These are phyloP conservation scores for Agrenia bidenticulata DNA, from an alignment of 2,888 invertebrate genomes.

Conservation along the genomic window DNA sequence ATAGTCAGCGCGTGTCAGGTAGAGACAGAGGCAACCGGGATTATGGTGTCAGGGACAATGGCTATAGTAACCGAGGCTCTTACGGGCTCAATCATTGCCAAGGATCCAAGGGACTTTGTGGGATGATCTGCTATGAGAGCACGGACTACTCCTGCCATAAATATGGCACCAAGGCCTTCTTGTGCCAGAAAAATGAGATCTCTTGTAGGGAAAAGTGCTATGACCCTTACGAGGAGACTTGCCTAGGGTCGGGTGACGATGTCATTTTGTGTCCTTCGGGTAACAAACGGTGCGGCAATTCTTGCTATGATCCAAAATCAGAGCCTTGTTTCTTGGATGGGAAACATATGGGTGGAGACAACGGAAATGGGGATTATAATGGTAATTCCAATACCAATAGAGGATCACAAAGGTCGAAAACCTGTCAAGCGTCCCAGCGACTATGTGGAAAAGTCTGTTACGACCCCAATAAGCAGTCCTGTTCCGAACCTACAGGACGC, in stretches of 20 bases:
- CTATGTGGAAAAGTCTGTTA: constrained; percentile 5
- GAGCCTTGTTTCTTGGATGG: not conserved
- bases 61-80: too few species aligned
- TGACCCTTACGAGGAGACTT: constrained; percentile 13
- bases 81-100: too few species aligned
- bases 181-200: constrained; percentile 1
- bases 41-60: too few species aligned
- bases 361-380: not conserved
- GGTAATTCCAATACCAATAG: not conserved
- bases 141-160: constrained; percentile 5
- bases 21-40: too few species aligned
- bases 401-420: not conserved
- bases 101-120: not conserved
- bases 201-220: constrained; percentile 12
- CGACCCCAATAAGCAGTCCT: constrained; percentile 5
- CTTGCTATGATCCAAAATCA: constrained; percentile 6
- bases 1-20: too few species aligned
- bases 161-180: constrained; percentile 2
- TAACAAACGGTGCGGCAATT: not conserved
- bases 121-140: constrained; percentile 1
- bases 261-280: not conserved
- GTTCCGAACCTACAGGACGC: not conserved
- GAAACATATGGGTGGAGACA: too few species aligned
- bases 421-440: too few species aligned
- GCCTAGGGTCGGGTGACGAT: constrained; percentile 8